Conservation (phyloP, 2,888 invertebrate genomes). For the Drosophila cracens region DNA sequence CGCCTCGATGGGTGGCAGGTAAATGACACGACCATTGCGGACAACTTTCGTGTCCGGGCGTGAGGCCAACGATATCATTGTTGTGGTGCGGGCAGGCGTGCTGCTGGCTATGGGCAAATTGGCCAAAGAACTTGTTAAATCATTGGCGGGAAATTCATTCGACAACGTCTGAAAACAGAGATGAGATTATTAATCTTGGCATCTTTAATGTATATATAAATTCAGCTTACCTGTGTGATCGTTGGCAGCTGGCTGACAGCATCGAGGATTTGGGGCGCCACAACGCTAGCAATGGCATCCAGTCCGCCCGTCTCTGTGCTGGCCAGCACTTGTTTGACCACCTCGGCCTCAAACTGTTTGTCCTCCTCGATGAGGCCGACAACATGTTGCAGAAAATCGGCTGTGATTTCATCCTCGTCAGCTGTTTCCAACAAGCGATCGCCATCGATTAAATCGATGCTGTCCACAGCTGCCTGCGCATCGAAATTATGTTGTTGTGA, state of each 20-base stretch:
- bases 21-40: conserved; percentile 91
- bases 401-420: conserved; percentile 88
- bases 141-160: conserved; percentile 18
- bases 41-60: conserved; percentile 89
- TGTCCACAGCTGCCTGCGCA: conserved; percentile 40
- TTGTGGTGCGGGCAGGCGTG: conserved; percentile 45
- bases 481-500: conserved; percentile 16
- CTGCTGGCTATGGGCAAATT: conserved; percentile 58
- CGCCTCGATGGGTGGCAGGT: conserved; percentile 92
- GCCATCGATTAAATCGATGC: conserved; percentile 77
- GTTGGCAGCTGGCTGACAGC: conserved; percentile 24
- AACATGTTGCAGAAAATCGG: conserved; percentile 90
- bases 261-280: conserved; percentile 38
- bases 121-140: conserved; percentile 15
- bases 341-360: conserved; percentile 89
- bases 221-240: conserved; percentile 14
- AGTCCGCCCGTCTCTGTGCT: conserved; percentile 51
- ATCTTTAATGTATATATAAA: neutral
- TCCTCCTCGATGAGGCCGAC: conserved; percentile 89
- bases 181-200: neutral
- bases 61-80: conserved; percentile 2
- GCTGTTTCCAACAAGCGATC: conserved; percentile 85
- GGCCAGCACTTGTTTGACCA: conserved; percentile 88
- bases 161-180: conserved; percentile 11
- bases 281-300: conserved; percentile 40